Evolutionary conservation across 2,797 vertebrate species (phyloP), one percentile per base, ranked within the genome.

Genomic region (Mus spretus): DNA sequence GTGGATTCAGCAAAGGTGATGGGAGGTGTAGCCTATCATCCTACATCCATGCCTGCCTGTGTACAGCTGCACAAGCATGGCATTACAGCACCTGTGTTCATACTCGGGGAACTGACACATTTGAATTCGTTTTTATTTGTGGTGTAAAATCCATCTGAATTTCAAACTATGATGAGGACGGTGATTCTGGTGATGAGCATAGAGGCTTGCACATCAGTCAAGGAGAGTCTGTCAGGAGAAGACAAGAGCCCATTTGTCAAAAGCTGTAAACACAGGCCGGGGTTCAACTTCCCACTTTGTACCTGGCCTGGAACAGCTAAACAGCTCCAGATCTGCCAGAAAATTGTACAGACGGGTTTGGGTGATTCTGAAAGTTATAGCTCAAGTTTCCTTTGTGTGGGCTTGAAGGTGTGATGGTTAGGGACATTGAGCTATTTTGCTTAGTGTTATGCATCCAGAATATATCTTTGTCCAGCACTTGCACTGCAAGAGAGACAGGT

Each of bases 91-190:
- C 88, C 50, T 0, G 0, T 4, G 15, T 79, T 97, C 65, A 92
- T 89, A 78, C 75, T 59, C 28, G 6, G 79, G 47, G 96, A 96
- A 37, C 11, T 0, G 70, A 97, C 95, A 90, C 94, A 85, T 75
- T 98, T 50, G 90, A 55, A 91, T 93, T 93, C 34, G 10, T 96
- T 95, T 93, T 94, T 95, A 83, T 94, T 86, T 96, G 93, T 89
- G 75, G 28, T 82, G 13, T 77, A 88, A 91, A 88, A 94, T 93
- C 93, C 95, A 80, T 55, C 65, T 50, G 94, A 92, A 67, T 77
- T 94, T 85, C 93, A 63, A 10, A 79, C 77, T 80, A 3, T 94
- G 82, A 96, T 83, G 89, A 96, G 93, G 91, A 65, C 47, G 12
- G 50, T 24, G 28, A 61, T 55, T 14, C 37, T 34, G 93, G 89